Evolutionary conservation across 1,140 invertebrate species (phyloP).

Genomic region (Himalopsyche phryganea): DNA sequence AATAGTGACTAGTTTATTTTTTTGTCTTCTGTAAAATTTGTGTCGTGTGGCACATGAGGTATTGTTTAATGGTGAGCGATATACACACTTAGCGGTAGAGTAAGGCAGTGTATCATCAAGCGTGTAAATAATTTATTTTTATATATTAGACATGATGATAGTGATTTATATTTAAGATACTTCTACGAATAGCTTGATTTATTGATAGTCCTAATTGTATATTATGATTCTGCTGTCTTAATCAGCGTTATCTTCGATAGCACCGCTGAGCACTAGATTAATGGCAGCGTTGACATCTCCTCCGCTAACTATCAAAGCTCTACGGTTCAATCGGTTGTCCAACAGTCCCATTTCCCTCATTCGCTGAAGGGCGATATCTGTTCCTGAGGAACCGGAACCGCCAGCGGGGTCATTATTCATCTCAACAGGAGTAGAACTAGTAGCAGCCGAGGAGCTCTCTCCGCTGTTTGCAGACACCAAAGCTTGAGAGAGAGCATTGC

Average conservation of each 20-base stretch:
- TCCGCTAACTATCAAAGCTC: conserved; percentile 44
- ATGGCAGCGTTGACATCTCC: conserved; percentile 51
- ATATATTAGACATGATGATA: too few species aligned
- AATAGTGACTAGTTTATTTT: too few species aligned
- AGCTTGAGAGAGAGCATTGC: conserved; percentile 45
- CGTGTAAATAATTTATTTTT: too few species aligned
- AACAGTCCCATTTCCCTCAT: conserved; percentile 50
- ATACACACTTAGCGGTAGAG: too few species aligned
- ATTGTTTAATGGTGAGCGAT: too few species aligned
- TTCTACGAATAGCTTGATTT: too few species aligned
- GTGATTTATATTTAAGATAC: too few species aligned
- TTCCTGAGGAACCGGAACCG: not conserved
- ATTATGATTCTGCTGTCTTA: too few species aligned
- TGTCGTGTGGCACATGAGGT: too few species aligned
- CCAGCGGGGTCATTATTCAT: not conserved
- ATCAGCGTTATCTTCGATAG: conserved; percentile 38
- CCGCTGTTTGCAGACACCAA: conserved; percentile 24
- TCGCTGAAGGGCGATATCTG: conserved; percentile 36
- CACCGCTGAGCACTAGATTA: conserved; percentile 48
- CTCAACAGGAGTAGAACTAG: not conserved
- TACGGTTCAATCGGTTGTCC: conserved; percentile 45
- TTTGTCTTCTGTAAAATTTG: too few species aligned
- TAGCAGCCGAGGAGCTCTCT: conserved; percentile 9
- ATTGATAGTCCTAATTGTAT: too few species aligned
- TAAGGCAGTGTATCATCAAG: too few species aligned